phyloP scores from a whole-genome alignment of 2,113 vertebrate genomes.

The Anarhynchus alexandrinus region DNA sequence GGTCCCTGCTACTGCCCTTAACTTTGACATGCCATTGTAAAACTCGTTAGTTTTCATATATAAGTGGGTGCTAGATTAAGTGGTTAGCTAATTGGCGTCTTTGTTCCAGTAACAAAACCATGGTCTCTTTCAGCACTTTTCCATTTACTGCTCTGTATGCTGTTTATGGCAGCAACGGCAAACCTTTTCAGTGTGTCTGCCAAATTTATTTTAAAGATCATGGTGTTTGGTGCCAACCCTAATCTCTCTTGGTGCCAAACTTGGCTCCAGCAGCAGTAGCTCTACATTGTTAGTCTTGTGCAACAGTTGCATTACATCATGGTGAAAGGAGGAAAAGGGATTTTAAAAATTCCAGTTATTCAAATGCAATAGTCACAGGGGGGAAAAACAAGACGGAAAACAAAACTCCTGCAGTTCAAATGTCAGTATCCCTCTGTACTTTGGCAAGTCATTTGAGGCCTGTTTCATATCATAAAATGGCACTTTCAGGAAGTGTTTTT shows the following conservation, averaged over 20 bases:
- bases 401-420: slow-evolving; percentile 36
- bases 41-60: background rate
- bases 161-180: slow-evolving; percentile 31
- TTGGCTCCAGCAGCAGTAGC: slow-evolving; percentile 15
- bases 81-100: background rate
- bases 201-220: slow-evolving; percentile 34
- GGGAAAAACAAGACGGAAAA: background rate
- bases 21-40: background rate
- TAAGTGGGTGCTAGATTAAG: slow-evolving; percentile 37
- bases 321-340: slow-evolving; percentile 37
- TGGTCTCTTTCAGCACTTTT: slow-evolving; percentile 16
- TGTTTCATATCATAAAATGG: slow-evolving; percentile 2
- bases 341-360: slow-evolving; percentile 53
- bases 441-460: background rate
- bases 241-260: slow-evolving; percentile 33
- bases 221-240: slow-evolving; percentile 17
- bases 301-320: slow-evolving; percentile 38
- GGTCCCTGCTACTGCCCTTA: background rate
- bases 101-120: slow-evolving; percentile 21
- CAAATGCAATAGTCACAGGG: background rate
- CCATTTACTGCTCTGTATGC: background rate
- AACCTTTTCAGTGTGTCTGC: background rate
- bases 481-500: slow-evolving; percentile 9
- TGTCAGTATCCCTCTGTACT: slow-evolving; percentile 7
- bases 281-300: slow-evolving; percentile 34